Percentiles rank a stretch among this genome's conserved stretches.
phyloP scores from a whole-genome alignment of 2,113 vertebrate species.

The Gymnocephalus cernua region DNA sequence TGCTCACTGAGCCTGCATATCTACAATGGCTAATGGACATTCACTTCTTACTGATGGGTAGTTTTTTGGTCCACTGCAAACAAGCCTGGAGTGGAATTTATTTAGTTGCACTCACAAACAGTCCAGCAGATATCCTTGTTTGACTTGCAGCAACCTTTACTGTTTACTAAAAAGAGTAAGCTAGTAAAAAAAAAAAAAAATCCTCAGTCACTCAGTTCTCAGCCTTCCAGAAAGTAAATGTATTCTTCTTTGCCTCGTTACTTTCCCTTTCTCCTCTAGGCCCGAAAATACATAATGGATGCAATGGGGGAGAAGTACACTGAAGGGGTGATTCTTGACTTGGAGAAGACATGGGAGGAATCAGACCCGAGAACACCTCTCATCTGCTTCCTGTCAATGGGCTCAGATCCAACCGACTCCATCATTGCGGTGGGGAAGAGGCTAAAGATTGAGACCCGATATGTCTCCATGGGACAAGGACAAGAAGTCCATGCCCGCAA shows the following conservation, averaged over 20 bases:
- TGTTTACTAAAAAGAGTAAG: conserved; percentile 36
- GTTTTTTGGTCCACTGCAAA: conserved; percentile 46
- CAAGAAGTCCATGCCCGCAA: conserved; percentile 94
- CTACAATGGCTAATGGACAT: conserved; percentile 42
- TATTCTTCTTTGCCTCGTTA: conserved; percentile 11
- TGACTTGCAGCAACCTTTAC: conserved; percentile 26
- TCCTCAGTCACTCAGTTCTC: conserved; percentile 14
- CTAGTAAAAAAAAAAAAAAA: background rate
- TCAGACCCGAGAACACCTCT: conserved; percentile 92
- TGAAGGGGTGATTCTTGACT: conserved; percentile 91
- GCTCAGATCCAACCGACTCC: conserved; percentile 94
- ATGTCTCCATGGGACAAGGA: conserved; percentile 97
- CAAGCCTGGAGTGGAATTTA: conserved; percentile 27
- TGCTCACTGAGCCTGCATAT: conserved; percentile 24
- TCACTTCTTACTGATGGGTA: conserved; percentile 32
- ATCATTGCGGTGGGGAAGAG: conserved; percentile 93
- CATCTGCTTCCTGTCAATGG: conserved; percentile 96
- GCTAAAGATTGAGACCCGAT: conserved; percentile 89
- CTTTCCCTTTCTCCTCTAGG: conserved; percentile 77
- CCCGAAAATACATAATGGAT: conserved; percentile 93
- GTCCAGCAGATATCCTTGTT: conserved; percentile 23
- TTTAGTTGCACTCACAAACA: conserved; percentile 44
- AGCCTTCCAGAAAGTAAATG: conserved; percentile 22
- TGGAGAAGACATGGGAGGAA: conserved; percentile 96
- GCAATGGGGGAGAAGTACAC: conserved; percentile 91